phyloP scores from a whole-genome alignment of 2,797 vertebrate genomes.

The Coreius guichenoti region DNA sequence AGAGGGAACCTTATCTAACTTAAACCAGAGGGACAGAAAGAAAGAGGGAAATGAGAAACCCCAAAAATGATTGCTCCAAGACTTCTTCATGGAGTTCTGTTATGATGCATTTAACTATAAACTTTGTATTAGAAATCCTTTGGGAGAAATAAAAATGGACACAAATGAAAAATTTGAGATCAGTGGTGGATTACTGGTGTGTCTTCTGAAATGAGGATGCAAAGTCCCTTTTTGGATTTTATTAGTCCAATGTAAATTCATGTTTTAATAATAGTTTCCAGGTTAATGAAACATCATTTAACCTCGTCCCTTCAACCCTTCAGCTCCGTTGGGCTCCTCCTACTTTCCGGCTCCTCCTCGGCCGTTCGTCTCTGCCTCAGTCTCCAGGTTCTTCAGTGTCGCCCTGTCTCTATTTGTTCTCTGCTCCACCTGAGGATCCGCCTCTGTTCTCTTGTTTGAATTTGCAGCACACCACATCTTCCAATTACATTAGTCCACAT shows the following conservation, averaged over 20 bases:
- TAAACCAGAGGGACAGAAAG: slow-evolving; percentile 64
- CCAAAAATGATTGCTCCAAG: background rate
- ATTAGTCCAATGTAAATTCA: background rate
- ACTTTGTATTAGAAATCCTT: background rate
- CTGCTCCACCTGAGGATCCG: no score
- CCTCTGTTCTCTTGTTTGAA: no score
- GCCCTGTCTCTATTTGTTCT: no score
- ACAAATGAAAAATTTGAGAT: background rate
- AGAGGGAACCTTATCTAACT: slow-evolving; percentile 66
- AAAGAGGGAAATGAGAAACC: background rate
- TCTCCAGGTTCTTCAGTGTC: no score
- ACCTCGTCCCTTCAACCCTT: no score
- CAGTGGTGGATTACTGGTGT: background rate
- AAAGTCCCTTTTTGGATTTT: background rate
- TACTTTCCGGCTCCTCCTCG: no score
- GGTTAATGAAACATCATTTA: background rate
- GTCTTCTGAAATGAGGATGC: background rate
- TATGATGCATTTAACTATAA: background rate
- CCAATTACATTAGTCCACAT: no score
- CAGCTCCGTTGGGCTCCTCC: no score
- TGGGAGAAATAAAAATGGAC: background rate
- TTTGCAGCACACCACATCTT: no score
- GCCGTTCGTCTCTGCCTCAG: no score
- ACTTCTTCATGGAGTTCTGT: background rate
- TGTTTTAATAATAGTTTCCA: background rate